Percentiles rank a stretch among this genome's conserved stretches.
phyloP scores from a whole-genome alignment of 2,888 invertebrate species.

The Cephus runcator region DNA sequence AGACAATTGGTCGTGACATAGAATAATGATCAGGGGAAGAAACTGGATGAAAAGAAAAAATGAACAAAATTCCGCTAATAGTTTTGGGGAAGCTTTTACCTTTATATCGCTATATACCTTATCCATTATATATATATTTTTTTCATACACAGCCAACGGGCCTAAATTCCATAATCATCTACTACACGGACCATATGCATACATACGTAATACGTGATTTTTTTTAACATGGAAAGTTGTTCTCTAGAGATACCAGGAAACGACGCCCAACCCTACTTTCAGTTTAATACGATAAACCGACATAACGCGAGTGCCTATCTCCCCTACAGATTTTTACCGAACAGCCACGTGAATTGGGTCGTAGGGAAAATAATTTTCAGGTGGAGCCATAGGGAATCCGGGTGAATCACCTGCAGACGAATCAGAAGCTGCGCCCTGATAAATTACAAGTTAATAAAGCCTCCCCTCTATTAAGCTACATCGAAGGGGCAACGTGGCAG shows the following conservation, averaged over 20 bases:
- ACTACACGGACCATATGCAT: background rate
- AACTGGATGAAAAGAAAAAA: conserved; percentile 1
- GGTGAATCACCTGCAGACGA: conserved; percentile 4
- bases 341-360: background rate
- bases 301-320: background rate
- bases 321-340: background rate
- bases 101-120: no score
- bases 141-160: background rate
- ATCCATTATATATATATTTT: no score
- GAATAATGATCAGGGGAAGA: conserved; percentile 16
- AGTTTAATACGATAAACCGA: background rate
- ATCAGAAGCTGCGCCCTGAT: conserved; percentile 6
- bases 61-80: background rate
- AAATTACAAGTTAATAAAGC: conserved; percentile 23
- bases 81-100: no score
- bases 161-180: background rate
- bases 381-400: background rate
- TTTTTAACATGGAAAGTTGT: background rate
- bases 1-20: conserved; percentile 14
- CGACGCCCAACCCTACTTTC: background rate
- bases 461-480: conserved; percentile 17
- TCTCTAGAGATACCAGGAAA: background rate
- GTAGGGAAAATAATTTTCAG: background rate
- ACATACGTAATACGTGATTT: background rate
- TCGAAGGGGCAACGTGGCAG: conserved; percentile 15